These are phyloP conservation scores for Bhutanitis thaidina DNA, from an alignment of 2,888 invertebrate genomes.

Conservation along the genomic window DNA sequence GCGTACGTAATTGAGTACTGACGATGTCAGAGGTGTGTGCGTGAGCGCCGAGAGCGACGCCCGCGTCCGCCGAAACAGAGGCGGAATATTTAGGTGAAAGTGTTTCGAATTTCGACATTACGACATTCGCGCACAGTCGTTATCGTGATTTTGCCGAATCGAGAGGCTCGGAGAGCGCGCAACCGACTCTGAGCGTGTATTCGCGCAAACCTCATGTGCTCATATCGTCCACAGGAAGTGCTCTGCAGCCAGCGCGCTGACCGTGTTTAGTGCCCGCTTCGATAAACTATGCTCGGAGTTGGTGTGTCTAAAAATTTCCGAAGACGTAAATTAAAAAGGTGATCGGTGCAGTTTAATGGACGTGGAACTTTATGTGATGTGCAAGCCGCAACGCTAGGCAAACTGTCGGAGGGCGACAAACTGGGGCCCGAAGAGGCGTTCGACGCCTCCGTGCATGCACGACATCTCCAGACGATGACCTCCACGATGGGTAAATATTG, in stretches of 20 bases:
- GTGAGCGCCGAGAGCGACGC: conserved; percentile 78
- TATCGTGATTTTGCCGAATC: conserved; percentile 80
- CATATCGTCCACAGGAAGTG: conserved; percentile 60
- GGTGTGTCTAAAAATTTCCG: conserved; percentile 61
- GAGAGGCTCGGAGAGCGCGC: conserved; percentile 69
- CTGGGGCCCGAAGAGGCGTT: conserved; percentile 66
- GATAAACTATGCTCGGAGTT: conserved; percentile 69
- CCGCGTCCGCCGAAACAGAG: conserved; percentile 78
- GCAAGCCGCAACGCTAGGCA: conserved; percentile 54
- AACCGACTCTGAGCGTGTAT: conserved; percentile 30
- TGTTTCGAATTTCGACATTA: conserved; percentile 80
- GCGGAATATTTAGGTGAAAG: conserved; percentile 81
- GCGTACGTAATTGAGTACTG: conserved; percentile 74
- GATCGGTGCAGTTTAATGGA: conserved; percentile 57
- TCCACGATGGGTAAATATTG: conserved; percentile 73
- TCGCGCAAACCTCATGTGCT: conserved; percentile 42
- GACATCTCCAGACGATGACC: conserved; percentile 74
- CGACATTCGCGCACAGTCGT: conserved; percentile 80
- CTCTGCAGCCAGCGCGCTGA: conserved; percentile 54
- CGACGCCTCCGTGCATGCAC: conserved; percentile 64
- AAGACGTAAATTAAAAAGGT: conserved; percentile 71
- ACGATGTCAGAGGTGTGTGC: conserved; percentile 68
- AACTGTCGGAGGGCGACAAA: conserved; percentile 69
- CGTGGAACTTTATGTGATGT: conserved; percentile 67
- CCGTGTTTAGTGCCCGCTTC: conserved; percentile 54